phyloP scores from a whole-genome alignment of 2,797 vertebrate genomes.

The Prionace glauca region DNA sequence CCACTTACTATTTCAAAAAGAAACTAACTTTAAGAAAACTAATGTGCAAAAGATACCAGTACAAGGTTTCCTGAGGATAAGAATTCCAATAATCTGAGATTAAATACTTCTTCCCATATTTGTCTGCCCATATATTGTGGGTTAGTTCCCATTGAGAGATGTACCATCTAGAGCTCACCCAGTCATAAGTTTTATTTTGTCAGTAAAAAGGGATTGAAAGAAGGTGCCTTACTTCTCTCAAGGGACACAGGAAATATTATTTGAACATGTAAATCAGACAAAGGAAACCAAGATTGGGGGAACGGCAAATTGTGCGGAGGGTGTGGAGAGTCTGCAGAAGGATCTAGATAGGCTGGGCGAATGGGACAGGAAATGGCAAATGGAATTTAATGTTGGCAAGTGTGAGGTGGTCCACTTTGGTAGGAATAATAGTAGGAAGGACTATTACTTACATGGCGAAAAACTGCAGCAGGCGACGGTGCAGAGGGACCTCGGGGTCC shows the following conservation, averaged over 20 bases:
- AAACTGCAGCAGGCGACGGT: no score
- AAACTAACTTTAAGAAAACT: neutral
- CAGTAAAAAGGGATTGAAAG: neutral
- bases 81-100: neutral
- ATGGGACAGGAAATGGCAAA: no score
- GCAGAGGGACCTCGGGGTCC: no score
- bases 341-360: no score
- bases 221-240: neutral
- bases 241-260: neutral
- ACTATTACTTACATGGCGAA: no score
- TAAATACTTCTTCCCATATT: neutral
- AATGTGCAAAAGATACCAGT: neutral
- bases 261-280: neutral
- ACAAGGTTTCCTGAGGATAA: neutral
- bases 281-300: no score
- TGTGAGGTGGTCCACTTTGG: no score
- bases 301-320: no score
- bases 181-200: neutral
- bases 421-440: no score
- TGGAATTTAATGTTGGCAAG: no score
- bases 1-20: neutral
- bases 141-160: neutral
- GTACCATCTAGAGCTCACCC: neutral
- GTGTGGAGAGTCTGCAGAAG: no score
- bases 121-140: neutral